phyloP scores from a whole-genome alignment of 1,140 invertebrate species.

The Hylaeus volcanicus region DNA sequence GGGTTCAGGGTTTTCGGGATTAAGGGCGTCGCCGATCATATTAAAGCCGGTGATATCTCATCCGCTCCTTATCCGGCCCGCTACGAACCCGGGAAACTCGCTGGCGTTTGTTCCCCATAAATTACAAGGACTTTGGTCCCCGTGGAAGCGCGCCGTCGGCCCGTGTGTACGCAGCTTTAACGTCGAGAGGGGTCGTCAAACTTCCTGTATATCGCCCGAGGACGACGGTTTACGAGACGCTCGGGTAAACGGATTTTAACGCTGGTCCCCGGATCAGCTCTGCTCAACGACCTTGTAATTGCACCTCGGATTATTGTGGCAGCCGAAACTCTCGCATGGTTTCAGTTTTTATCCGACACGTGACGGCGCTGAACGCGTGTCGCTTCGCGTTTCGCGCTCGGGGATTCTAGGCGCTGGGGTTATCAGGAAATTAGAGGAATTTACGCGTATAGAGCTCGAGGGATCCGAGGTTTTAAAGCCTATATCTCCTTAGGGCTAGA shows the following conservation, averaged over 20 bases:
- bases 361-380: neutral
- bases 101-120: conserved; percentile 63
- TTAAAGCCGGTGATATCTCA: conserved; percentile 67
- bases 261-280: conserved; percentile 21
- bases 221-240: conserved; percentile 34
- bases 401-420: too few species aligned
- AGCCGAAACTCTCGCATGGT: neutral
- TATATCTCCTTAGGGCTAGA: too few species aligned
- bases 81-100: conserved; percentile 52
- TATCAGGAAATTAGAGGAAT: too few species aligned
- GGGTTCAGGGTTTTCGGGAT: conserved; percentile 57
- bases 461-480: too few species aligned
- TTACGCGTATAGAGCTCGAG: too few species aligned
- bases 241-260: conserved; percentile 45
- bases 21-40: conserved; percentile 68
- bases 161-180: conserved; percentile 45
- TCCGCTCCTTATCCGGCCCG: conserved; percentile 57
- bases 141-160: neutral
- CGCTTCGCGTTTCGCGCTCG: too few species aligned
- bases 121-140: conserved; percentile 50
- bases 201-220: conserved; percentile 22
- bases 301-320: conserved; percentile 12
- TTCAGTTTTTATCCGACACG: neutral
- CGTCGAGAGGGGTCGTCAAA: conserved; percentile 40
- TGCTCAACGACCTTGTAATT: conserved; percentile 33